phyloP scores from a whole-genome alignment of 2,797 vertebrate genomes.

The Tamandua tetradactyla region DNA sequence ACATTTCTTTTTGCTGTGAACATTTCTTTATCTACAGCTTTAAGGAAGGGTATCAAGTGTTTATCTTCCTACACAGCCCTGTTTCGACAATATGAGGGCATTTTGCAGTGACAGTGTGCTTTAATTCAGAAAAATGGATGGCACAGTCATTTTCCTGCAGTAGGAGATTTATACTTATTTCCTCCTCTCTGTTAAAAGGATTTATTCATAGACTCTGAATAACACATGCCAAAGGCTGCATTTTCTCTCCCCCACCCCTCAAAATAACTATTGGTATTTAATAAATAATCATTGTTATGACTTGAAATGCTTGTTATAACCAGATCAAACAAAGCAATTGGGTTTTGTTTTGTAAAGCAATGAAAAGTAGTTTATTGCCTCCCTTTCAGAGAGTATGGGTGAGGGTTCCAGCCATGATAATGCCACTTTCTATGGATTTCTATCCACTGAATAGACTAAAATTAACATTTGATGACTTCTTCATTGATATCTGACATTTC shows the following conservation, averaged over 20 bases:
- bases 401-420: not conserved
- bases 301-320: conserved; percentile 59
- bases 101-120: conserved; percentile 67
- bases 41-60: conserved; percentile 40
- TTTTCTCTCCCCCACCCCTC: not conserved
- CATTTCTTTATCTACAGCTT: conserved; percentile 51
- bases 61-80: conserved; percentile 60
- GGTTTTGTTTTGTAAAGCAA: conserved; percentile 65
- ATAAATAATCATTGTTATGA: conserved; percentile 74
- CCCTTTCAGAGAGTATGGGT: conserved; percentile 58
- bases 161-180: conserved; percentile 74
- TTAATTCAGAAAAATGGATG: conserved; percentile 77
- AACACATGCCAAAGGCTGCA: conserved; percentile 56
- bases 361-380: conserved; percentile 56
- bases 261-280: conserved; percentile 70
- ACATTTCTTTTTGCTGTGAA: conserved; percentile 64
- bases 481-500: conserved; percentile 86
- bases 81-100: conserved; percentile 58
- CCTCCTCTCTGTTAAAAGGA: conserved; percentile 71
- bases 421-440: conserved; percentile 82
- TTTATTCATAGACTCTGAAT: conserved; percentile 63
- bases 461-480: conserved; percentile 87
- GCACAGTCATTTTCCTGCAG: conserved; percentile 32
- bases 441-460: conserved; percentile 82
- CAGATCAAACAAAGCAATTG: conserved; percentile 65